Evolutionary conservation across 2,888 invertebrate species (phyloP).

Genomic region (Ochlodes sylvanus): DNA sequence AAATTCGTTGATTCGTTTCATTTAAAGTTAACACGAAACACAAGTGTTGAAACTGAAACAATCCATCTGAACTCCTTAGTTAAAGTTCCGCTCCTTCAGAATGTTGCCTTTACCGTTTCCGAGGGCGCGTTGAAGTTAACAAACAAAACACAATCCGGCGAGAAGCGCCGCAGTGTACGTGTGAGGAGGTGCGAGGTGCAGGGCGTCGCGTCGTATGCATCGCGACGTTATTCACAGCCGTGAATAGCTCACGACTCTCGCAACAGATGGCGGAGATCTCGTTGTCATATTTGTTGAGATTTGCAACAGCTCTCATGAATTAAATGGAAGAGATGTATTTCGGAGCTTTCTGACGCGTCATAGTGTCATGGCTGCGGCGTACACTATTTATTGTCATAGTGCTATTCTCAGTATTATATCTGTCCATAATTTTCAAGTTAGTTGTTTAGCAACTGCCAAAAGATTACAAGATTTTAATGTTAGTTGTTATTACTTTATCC

Average conservation of each 20-base stretch:
- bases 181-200: not conserved
- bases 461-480: too few relatives aligned
- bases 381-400: too few relatives aligned
- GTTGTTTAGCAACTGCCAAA: too few relatives aligned
- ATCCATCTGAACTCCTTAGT: not conserved
- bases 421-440: too few relatives aligned
- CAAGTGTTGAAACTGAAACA: not conserved
- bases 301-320: not conserved
- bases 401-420: too few relatives aligned
- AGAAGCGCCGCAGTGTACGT: not conserved
- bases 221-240: not conserved
- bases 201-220: not conserved
- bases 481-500: too few relatives aligned
- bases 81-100: not conserved
- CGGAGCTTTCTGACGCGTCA: not conserved
- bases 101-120: not conserved
- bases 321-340: not conserved
- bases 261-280: not conserved
- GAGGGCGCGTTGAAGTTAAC: not conserved
- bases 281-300: not conserved
- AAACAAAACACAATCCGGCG: not conserved
- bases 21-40: not conserved
- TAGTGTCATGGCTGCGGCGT: not conserved
- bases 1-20: too few relatives aligned
- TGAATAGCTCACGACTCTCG: not conserved